Evolutionary conservation across 1,140 invertebrate species (phyloP), one percentile per base, ranked within the genome.

Genomic region (Solenopsis fugax): DNA sequence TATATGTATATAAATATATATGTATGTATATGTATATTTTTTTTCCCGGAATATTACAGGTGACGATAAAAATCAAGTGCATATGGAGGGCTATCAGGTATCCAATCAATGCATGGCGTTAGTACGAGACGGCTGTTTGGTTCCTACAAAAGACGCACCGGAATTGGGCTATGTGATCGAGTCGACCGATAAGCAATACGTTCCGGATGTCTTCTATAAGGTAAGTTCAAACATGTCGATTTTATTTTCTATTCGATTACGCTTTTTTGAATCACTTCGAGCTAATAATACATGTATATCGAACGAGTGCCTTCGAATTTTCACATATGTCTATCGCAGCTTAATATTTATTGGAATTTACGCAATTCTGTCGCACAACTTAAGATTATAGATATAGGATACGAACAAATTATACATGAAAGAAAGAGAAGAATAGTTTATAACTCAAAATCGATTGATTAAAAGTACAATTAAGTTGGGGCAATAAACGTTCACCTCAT

Each of bases 131-230:
- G 96, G 98, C 89, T 99, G 99, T 95, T 96, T 99, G 77, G 96
- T 99, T 90, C 99, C 99, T 56, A 99, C 99, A 10, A 98, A 98
- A 95, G 99, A 99, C 96, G 98, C 98, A 73, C 98, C 99, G 58
- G 99, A 99, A 95, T 96, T 99, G 65, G 99, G 98, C 71, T 99
- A 99, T 96, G 97, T 99, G 56, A 97, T 98, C 81, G 99, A 99
- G 95, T 99, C 98, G 18, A 96, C 97, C 67, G 97, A 98, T 92
- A 97, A 98, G 93, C 98, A 99, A 95, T 99, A 99, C 96, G 99
- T 99, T 92, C 99, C 99, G 77, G 99, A 99, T 96, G 99, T 99
- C 84, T 99, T 98, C 95, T 99, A 99, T 94, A 99, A 99, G 97
- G 99, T 99, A 95, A 96, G 96, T 84, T 77, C 29, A 56, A 81